Conservation (phyloP, 2,113 vertebrate genomes). For the Labrus mixtus region DNA sequence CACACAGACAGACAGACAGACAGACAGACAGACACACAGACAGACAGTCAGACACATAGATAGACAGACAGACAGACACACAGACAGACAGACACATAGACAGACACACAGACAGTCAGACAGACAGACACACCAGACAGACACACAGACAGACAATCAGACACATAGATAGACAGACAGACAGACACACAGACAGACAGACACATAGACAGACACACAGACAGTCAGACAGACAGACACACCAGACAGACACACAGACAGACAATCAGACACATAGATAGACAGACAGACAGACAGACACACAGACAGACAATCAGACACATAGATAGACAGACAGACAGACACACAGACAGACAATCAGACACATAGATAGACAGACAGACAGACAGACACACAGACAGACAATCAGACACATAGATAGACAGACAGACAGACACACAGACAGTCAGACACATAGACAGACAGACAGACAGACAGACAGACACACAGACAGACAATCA, state of each 20-base stretch:
- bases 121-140: neutral
- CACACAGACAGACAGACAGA: slow-evolving; percentile 31
- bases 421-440: neutral
- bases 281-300: neutral
- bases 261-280: slow-evolving; percentile 35
- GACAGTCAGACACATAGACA: slow-evolving; percentile 33
- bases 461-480: slow-evolving; percentile 20
- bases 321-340: slow-evolving; percentile 20
- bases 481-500: no score
- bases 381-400: no score
- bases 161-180: slow-evolving; percentile 32
- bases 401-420: slow-evolving; percentile 46
- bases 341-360: neutral
- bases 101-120: slow-evolving; percentile 38
- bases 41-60: slow-evolving; percentile 45
- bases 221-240: slow-evolving; percentile 10
- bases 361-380: slow-evolving; percentile 34
- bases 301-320: slow-evolving; percentile 32
- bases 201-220: slow-evolving; percentile 46
- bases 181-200: no score
- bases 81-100: no score
- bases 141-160: slow-evolving; percentile 6
- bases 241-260: no score
- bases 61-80: slow-evolving; percentile 2
- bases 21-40: no score